Evolutionary conservation across 2,113 vertebrate genomes (phyloP).

Genomic region (Apaloderma vittatum): DNA sequence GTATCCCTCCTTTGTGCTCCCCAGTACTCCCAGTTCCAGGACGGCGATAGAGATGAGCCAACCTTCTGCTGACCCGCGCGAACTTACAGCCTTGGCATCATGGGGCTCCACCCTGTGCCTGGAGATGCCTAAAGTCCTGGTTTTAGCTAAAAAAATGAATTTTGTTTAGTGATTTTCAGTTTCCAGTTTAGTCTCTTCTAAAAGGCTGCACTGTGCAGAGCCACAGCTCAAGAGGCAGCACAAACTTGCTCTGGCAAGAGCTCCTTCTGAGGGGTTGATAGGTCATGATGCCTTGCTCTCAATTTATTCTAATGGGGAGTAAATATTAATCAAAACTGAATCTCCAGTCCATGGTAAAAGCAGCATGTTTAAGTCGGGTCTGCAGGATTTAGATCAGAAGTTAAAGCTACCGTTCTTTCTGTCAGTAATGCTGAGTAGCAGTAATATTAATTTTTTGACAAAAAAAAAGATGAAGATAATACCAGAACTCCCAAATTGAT

Average conservation of each 20-base stretch:
- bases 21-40: neutral
- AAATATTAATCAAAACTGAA: neutral
- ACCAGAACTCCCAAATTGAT: neutral
- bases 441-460: accelerated
- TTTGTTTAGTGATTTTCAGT: too few species aligned
- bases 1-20: neutral
- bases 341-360: neutral
- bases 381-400: neutral
- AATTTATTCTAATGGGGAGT: neutral
- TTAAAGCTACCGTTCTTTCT: neutral
- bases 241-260: neutral
- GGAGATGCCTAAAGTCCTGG: neutral
- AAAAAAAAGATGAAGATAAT: neutral
- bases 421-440: neutral
- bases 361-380: neutral
- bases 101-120: neutral
- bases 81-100: neutral
- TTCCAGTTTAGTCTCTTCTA: neutral
- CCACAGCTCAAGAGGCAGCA: neutral
- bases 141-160: too few species aligned
- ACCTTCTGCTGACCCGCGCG: neutral
- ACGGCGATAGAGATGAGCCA: neutral
- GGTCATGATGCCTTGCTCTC: neutral
- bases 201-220: neutral
- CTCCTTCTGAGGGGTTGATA: neutral